These are phyloP conservation scores for Oriolus oriolus DNA, from an alignment of 2,113 vertebrate genomes.

Conservation along the genomic window DNA sequence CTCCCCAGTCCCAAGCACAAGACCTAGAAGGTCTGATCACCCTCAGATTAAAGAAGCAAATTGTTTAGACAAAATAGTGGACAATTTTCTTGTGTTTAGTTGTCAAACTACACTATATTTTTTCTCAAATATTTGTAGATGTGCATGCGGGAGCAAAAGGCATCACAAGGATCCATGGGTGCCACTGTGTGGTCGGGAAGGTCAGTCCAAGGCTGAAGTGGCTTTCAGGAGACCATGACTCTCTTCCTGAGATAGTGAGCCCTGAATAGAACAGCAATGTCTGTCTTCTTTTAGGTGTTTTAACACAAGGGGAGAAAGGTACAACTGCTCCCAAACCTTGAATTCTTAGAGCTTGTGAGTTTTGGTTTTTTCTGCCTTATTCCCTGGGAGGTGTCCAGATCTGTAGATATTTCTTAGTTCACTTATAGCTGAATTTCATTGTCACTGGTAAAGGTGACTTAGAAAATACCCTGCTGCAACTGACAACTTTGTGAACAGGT, in stretches of 20 bases:
- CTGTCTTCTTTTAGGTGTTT: neutral
- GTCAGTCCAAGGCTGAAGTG: neutral
- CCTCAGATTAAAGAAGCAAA: neutral
- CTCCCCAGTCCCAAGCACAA: neutral
- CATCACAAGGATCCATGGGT: neutral
- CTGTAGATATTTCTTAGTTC: neutral
- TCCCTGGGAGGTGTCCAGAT: neutral
- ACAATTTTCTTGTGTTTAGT: neutral
- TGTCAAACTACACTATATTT: neutral
- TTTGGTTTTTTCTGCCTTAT: neutral
- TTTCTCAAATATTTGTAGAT: neutral
- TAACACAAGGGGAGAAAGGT: neutral
- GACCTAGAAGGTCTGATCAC: neutral
- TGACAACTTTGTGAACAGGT: neutral
- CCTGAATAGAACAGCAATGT: neutral
- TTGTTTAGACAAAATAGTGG: neutral
- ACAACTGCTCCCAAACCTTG: neutral
- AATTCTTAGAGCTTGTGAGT: neutral
- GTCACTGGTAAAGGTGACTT: neutral
- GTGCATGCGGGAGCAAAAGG: accelerated
- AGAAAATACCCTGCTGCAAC: neutral
- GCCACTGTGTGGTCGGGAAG: neutral
- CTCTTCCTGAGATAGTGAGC: neutral
- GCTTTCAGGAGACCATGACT: neutral
- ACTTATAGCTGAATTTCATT: neutral